phyloP scores from a whole-genome alignment of 2,113 vertebrate species.

The Ammodytes dubius region DNA sequence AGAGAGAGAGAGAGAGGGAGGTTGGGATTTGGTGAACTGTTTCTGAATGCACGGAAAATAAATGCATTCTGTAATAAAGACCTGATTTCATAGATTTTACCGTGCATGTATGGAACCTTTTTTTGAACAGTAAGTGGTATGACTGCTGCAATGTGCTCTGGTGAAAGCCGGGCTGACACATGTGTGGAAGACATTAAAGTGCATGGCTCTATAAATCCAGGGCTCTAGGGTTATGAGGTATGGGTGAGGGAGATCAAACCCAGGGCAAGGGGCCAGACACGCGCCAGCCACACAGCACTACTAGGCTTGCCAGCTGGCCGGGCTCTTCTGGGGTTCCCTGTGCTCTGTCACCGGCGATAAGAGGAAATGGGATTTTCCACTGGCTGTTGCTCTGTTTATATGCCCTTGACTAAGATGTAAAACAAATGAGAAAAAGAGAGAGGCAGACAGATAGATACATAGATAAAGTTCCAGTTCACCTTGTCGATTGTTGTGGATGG shows the following conservation, averaged over 20 bases:
- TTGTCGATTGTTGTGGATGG: slow-evolving; percentile 1
- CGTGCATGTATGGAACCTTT: background rate
- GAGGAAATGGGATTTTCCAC: slow-evolving; percentile 82
- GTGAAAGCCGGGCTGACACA: slow-evolving; percentile 36
- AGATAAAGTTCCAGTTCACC: slow-evolving; percentile 17
- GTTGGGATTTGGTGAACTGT: background rate
- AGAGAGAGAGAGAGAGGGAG: background rate
- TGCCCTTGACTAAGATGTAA: slow-evolving; percentile 51
- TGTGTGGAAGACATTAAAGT: slow-evolving; percentile 54
- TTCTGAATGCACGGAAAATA: background rate
- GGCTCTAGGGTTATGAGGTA: slow-evolving; percentile 42
- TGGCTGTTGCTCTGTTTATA: slow-evolving; percentile 63
- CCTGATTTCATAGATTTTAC: slow-evolving; percentile 21
- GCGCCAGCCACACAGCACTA: slow-evolving; percentile 40
- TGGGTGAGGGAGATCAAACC: slow-evolving; percentile 28
- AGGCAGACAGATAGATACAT: slow-evolving; percentile 26
- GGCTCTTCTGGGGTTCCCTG: slow-evolving; percentile 71
- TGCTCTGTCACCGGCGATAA: slow-evolving; percentile 77
- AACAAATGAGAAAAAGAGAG: slow-evolving; percentile 44
- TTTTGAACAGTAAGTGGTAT: background rate
- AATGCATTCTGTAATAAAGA: background rate
- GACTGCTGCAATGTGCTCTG: slow-evolving; percentile 16
- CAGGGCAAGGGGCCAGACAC: slow-evolving; percentile 57
- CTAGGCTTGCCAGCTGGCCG: slow-evolving; percentile 76
- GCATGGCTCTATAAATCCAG: slow-evolving; percentile 55